Evolutionary conservation across 1,140 invertebrate species (phyloP).

Genomic region (Lordiphosa mommai): DNA sequence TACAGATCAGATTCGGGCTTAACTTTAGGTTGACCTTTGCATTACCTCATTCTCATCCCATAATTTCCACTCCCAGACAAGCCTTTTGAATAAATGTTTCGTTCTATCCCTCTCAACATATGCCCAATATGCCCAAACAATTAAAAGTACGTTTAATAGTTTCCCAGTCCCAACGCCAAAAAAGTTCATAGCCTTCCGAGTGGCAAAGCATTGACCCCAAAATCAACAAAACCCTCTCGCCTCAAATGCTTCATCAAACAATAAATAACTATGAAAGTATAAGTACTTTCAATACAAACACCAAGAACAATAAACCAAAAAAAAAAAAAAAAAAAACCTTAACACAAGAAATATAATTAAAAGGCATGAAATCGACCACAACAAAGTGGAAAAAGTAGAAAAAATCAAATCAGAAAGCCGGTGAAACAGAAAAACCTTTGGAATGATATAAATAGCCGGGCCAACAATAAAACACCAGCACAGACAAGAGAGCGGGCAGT

Average conservation of each 20-base stretch:
- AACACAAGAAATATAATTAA: constrained; percentile 46
- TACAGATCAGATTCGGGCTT: no score
- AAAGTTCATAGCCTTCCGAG: constrained; percentile 32
- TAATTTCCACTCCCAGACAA: neutral
- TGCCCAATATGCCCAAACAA: constrained; percentile 7
- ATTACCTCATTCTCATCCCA: no score
- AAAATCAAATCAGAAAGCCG: constrained; percentile 21
- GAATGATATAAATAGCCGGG: constrained; percentile 42
- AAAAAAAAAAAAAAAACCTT: no score
- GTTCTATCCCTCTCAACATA: no score
- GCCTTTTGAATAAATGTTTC: constrained; percentile 21
- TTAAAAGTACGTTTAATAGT: constrained; percentile 7
- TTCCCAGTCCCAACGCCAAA: constrained; percentile 13
- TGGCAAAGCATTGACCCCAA: constrained; percentile 48
- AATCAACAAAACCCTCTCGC: constrained; percentile 32
- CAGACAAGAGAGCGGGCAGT: constrained; percentile 1
- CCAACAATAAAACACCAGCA: neutral
- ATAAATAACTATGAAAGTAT: constrained; percentile 26
- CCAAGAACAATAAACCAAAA: constrained; percentile 9
- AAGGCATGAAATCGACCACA: constrained; percentile 31
- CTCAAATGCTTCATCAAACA: no score
- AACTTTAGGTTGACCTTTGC: no score
- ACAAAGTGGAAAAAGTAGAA: constrained; percentile 13
- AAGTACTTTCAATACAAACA: constrained; percentile 4
- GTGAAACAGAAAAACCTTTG: constrained; percentile 29